These are phyloP conservation scores for Sphenopsis melanotis DNA, from an alignment of 2,797 vertebrate genomes.

Conservation along the genomic window DNA sequence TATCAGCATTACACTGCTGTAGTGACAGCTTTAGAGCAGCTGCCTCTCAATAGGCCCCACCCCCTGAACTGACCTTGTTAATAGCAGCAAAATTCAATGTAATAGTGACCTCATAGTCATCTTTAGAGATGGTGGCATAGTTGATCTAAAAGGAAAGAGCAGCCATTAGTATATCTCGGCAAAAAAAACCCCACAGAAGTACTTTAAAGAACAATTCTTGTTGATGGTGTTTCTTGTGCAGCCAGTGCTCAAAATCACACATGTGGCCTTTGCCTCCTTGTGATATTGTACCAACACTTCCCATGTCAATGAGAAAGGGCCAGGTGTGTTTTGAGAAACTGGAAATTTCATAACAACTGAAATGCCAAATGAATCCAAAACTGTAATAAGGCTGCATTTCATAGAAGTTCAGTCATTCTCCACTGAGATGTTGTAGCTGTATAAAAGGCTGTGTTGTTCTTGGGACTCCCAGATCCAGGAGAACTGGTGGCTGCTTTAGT, in stretches of 20 bases:
- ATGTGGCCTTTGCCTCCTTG: neutral
- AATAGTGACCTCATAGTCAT: constrained; percentile 82
- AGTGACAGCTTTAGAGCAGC: neutral
- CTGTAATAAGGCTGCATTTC: neutral
- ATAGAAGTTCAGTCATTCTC: neutral
- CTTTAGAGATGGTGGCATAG: constrained; percentile 85
- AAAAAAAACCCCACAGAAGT: neutral
- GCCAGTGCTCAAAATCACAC: neutral
- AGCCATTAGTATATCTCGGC: neutral
- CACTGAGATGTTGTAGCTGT: neutral
- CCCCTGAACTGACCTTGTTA: constrained; percentile 70
- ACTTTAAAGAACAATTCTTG: neutral
- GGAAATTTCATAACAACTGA: neutral
- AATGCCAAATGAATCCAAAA: neutral
- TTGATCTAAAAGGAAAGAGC: constrained; percentile 79
- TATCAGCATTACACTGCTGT: neutral
- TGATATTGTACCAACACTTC: neutral
- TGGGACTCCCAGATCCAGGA: neutral
- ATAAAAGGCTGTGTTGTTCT: neutral
- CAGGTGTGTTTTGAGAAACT: neutral
- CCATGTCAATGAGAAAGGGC: neutral
- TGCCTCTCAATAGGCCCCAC: neutral
- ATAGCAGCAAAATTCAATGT: constrained; percentile 80
- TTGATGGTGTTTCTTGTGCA: neutral
- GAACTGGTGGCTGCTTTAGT: neutral